phyloP scores from a whole-genome alignment of 2,797 vertebrate species.

The Dendrocincla tyrannina region DNA sequence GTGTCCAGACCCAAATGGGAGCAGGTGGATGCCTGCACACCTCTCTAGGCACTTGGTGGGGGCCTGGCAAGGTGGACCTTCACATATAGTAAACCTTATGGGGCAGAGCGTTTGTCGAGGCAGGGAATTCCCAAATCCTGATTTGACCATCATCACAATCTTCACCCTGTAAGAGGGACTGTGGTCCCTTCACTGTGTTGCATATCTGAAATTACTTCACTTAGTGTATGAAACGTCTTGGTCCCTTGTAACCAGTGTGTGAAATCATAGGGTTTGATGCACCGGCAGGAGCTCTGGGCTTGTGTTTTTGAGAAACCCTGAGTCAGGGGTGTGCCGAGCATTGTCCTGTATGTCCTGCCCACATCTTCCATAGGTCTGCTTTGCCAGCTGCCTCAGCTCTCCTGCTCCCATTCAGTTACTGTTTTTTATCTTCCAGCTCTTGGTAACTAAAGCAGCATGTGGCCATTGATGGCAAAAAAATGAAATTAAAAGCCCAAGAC shows the following conservation, averaged over 20 bases:
- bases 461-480: neutral
- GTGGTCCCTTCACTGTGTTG: neutral
- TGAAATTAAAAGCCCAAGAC: neutral
- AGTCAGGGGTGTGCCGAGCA: neutral
- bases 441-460: neutral
- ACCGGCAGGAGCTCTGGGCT: neutral
- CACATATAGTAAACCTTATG: neutral
- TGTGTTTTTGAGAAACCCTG: neutral
- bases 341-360: neutral
- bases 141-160: neutral
- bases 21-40: neutral
- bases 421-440: neutral
- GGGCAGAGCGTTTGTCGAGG: fast-evolving
- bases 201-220: fast-evolving
- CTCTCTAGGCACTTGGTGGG: neutral
- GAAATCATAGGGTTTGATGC: neutral
- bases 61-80: neutral
- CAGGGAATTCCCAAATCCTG: neutral
- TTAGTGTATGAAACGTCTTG: neutral
- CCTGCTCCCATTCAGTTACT: neutral
- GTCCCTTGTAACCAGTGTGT: neutral
- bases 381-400: neutral
- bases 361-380: neutral
- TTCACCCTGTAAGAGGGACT: fast-evolving
- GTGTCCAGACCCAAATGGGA: neutral